Evolutionary conservation across 1,140 invertebrate species (phyloP).

Genomic region (Listronotus oregonensis): DNA sequence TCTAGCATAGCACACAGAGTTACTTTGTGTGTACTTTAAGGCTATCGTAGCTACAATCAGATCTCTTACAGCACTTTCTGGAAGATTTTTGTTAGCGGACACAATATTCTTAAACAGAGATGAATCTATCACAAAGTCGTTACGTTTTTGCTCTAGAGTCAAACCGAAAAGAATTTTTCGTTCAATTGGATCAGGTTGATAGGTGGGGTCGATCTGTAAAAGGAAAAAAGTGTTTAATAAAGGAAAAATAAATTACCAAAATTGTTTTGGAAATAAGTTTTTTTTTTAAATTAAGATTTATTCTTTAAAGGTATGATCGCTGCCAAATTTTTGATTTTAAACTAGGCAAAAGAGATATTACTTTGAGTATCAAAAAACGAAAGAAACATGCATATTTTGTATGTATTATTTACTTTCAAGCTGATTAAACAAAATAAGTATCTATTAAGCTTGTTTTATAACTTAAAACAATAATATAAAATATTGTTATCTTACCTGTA

Average conservation of each 20-base stretch:
- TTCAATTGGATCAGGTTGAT: conserved; percentile 81
- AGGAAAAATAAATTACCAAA: too few species aligned
- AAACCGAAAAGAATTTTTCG: conserved; percentile 89
- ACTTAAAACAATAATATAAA: too few species aligned
- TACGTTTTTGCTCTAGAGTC: conserved; percentile 89
- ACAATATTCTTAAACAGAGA: conserved; percentile 86
- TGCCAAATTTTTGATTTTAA: conserved; percentile 9
- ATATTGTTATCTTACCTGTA: conserved; percentile 75
- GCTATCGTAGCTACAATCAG: conserved; percentile 95
- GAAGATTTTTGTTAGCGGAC: conserved; percentile 71
- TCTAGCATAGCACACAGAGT: conserved; percentile 91
- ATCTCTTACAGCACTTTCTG: conserved; percentile 81
- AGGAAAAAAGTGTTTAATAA: background rate
- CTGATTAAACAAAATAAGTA: too few species aligned
- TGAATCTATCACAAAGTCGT: conserved; percentile 83
- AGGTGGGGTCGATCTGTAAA: conserved; percentile 83
- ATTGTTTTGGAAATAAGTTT: too few species aligned
- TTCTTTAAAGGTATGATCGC: too few species aligned
- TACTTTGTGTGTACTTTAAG: conserved; percentile 97
- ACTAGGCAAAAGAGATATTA: too few species aligned
- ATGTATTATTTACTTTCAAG: too few species aligned
- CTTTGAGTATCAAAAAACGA: too few species aligned
- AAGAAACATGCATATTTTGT: too few species aligned
- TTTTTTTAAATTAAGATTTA: too few species aligned
- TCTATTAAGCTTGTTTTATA: too few species aligned